phyloP scores from a whole-genome alignment of 2,797 vertebrate species.

The Meriones psammophilus region DNA sequence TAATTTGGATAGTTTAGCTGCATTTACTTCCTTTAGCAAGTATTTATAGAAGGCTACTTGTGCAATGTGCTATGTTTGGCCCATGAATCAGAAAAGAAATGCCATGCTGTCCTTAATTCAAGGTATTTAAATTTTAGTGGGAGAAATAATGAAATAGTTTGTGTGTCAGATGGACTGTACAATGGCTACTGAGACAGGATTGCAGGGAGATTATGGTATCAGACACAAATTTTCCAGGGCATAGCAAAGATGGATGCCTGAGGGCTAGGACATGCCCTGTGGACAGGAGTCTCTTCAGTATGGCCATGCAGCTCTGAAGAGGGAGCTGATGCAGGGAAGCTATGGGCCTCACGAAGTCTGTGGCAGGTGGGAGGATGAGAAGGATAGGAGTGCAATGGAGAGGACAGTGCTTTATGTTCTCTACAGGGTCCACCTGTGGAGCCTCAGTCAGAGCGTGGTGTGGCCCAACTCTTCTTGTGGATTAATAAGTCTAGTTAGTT shows the following conservation, averaged over 20 bases:
- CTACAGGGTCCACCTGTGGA: neutral
- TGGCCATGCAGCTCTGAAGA: neutral
- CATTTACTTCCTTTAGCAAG: slow-evolving; percentile 52
- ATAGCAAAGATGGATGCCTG: neutral
- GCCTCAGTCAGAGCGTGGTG: neutral
- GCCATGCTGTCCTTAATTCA: neutral
- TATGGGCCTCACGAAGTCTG: fast-evolving
- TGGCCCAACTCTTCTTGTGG: neutral
- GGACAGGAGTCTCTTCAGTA: neutral
- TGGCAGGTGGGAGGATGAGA: neutral
- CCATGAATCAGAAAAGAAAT: neutral
- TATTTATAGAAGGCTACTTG: neutral
- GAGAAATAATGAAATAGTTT: neutral
- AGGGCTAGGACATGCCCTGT: neutral
- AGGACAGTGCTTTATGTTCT: neutral
- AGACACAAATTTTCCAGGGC: neutral
- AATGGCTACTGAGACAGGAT: neutral
- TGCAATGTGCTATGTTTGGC: neutral
- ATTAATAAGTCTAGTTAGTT: neutral
- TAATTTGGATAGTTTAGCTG: neutral
- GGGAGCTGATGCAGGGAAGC: too few species aligned
- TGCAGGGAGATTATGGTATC: neutral
- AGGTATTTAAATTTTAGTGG: neutral
- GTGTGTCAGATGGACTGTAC: neutral
- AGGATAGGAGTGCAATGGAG: fast-evolving